Evolutionary conservation across 1,140 invertebrate genomes (phyloP), one percentile per base, ranked within the genome.

Genomic region (Philotrypesis tridentata): DNA sequence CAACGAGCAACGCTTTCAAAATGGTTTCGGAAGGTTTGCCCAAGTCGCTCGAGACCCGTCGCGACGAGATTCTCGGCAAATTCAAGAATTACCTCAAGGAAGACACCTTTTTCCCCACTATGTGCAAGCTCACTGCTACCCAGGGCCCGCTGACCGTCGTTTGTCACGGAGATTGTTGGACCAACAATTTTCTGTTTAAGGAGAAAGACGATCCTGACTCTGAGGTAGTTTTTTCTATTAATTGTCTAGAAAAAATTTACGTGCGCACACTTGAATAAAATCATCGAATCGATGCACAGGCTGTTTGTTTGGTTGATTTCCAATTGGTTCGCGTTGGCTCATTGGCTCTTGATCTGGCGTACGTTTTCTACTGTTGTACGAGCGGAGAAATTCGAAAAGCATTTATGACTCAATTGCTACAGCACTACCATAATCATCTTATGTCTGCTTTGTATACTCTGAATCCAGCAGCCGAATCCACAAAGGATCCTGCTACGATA

Each of bases 111-210:
- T 96, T 96, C 85, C 91, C 92, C 0, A 93, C 92, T 1, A 96
- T 96, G 95, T 93, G 95, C 61, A 92, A 94, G 33, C 85, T 95
- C 77, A 94, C 94, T 2, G 90, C 93, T 2, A 91, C 93, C 0
- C 91, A 92, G 82, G 94, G 95, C 25, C 93, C 94, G 0, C 87
- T 95, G 25, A 94, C 94, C 0, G 94, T 95, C 6, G 94, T 96
- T 78, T 94, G 94, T 79, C 95, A 96, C 83, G 95, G 95, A 0
- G 95, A 96, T 82, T 96, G 95, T 86, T 96, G 95, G 95, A 95
- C 95, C 0, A 96, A 96, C 83, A 96, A 96, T 88, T 93, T 96
- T 83, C 85, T 96, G 1, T 96, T 95, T 85, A 91, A 92, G 70
- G 94, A 94, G 82, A 91, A 92, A 21, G 86, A 91, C 43, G 88